Conservation (phyloP, 2,888 invertebrate species). For the Caenorhabditis sinica region DNA sequence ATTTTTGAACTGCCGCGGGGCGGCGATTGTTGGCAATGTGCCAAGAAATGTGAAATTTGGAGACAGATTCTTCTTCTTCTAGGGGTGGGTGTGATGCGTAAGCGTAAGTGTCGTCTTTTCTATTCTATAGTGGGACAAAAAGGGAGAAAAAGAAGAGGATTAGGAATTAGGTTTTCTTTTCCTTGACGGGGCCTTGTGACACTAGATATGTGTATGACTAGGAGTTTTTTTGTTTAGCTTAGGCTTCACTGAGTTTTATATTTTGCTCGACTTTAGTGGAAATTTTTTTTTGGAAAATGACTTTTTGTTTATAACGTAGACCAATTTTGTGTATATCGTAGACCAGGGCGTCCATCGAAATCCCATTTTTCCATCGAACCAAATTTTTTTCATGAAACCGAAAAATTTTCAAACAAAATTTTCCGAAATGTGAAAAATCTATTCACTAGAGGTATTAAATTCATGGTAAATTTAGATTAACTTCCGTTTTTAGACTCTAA, state of each 20-base stretch:
- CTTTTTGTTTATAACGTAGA: too few relatives aligned
- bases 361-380: too few relatives aligned
- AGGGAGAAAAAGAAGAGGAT: not conserved
- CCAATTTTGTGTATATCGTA: too few relatives aligned
- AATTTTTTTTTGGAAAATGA: not conserved
- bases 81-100: too few relatives aligned
- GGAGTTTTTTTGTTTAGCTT: not conserved
- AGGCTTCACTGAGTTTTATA: conserved; percentile 5
- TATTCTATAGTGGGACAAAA: not conserved
- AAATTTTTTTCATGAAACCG: not conserved
- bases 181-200: not conserved
- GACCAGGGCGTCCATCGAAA: too few relatives aligned
- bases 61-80: not conserved
- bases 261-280: not conserved
- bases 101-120: not conserved
- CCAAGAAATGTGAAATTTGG: conserved; percentile 5
- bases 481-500: too few relatives aligned
- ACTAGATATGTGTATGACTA: not conserved
- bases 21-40: conserved; percentile 37
- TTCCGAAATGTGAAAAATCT: too few relatives aligned
- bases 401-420: too few relatives aligned
- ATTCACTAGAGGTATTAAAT: too few relatives aligned
- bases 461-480: too few relatives aligned
- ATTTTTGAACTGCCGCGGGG: conserved; percentile 15
- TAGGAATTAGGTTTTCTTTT: conserved; percentile 12